Evolutionary conservation across 2,113 vertebrate species (phyloP).

Genomic region (Cynopterus brachyotis): DNA sequence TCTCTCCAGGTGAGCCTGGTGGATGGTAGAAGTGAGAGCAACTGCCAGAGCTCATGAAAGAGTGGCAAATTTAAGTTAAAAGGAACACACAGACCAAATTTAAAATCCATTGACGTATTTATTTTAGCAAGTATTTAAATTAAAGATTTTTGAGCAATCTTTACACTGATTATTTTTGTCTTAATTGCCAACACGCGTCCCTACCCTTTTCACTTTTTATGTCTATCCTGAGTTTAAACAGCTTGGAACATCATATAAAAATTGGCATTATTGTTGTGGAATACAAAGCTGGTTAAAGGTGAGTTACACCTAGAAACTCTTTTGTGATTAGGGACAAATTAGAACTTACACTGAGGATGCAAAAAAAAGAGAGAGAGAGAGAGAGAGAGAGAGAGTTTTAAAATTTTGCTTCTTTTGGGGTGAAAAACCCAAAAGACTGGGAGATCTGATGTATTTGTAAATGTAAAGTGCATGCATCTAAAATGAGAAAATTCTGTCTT

Average conservation of each 20-base stretch:
- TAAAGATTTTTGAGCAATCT: not conserved
- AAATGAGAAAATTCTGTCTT: not conserved
- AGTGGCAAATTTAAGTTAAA: not conserved
- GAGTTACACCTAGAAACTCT: not conserved
- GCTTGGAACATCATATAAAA: not conserved
- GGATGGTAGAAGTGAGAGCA: accelerated
- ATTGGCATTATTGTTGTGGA: not conserved
- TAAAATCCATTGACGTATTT: not conserved
- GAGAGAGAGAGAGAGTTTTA: not conserved
- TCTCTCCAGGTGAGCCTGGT: not conserved
- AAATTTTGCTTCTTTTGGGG: not conserved
- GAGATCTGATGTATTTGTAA: not conserved
- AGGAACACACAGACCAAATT: not conserved
- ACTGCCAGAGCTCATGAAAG: not conserved
- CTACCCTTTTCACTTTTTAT: not conserved
- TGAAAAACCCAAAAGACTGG: not conserved
- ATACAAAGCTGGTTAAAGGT: not conserved
- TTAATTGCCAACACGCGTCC: not conserved
- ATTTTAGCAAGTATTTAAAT: constrained; percentile 13
- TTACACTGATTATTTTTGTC: not conserved
- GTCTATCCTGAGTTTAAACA: not conserved
- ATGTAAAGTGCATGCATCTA: not conserved
- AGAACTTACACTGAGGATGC: not conserved
- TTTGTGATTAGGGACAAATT: not conserved
- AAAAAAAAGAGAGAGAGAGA: too few relatives aligned